phyloP scores from a whole-genome alignment of 1,140 invertebrate species.

The Drusus annulatus region DNA sequence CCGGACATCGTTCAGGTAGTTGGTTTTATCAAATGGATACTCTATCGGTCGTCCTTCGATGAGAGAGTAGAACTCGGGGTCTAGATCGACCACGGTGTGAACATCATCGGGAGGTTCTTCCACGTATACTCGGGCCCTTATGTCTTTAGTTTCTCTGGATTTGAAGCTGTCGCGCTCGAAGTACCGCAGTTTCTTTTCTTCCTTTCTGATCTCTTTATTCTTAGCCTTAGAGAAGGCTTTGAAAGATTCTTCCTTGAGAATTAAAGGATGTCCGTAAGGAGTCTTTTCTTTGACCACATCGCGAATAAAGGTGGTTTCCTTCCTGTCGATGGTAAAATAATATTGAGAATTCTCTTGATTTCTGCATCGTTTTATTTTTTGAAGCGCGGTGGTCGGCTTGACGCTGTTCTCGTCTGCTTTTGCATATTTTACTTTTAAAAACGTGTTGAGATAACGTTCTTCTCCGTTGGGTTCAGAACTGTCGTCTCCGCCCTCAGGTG shows the following conservation, averaged over 20 bases:
- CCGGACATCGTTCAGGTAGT: slow-evolving; percentile 74
- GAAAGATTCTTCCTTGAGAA: slow-evolving; percentile 40
- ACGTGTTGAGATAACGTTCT: slow-evolving; percentile 31
- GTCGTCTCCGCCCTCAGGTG: not conserved
- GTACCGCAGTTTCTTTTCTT: slow-evolving; percentile 20
- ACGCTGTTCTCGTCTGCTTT: slow-evolving; percentile 18
- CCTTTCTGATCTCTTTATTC: slow-evolving; percentile 8
- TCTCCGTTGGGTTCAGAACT: not conserved
- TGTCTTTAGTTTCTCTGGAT: slow-evolving; percentile 60
- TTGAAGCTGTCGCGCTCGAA: slow-evolving; percentile 32
- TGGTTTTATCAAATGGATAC: slow-evolving; percentile 69
- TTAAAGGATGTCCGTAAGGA: slow-evolving; percentile 30
- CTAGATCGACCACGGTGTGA: slow-evolving; percentile 72
- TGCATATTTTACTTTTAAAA: slow-evolving; percentile 26
- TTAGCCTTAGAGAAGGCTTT: slow-evolving; percentile 25
- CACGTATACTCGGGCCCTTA: slow-evolving; percentile 64
- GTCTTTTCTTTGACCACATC: slow-evolving; percentile 40
- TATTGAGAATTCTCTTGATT: slow-evolving; percentile 51
- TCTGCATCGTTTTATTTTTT: slow-evolving; percentile 46
- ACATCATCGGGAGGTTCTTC: slow-evolving; percentile 60
- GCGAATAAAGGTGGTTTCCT: not conserved
- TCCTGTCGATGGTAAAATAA: slow-evolving; percentile 48
- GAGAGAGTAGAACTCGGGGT: slow-evolving; percentile 75
- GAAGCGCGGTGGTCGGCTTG: slow-evolving; percentile 37
- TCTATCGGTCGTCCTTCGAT: slow-evolving; percentile 72